Evolutionary conservation across 2,113 vertebrate species (phyloP).

Genomic region (Mirza zaza): DNA sequence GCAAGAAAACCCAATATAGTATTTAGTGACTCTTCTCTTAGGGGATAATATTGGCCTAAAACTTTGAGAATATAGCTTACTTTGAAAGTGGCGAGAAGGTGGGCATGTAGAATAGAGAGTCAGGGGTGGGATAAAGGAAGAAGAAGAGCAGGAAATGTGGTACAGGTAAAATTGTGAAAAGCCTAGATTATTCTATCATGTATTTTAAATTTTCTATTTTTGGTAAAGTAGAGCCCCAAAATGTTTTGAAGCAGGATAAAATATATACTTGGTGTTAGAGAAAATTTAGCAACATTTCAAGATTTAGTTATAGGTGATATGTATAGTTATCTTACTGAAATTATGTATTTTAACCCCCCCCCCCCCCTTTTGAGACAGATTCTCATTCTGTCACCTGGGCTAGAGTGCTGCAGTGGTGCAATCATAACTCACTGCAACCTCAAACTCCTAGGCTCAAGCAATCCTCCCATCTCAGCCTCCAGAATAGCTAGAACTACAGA

Average conservation of each 20-base stretch:
- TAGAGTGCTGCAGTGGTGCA: too few relatives aligned
- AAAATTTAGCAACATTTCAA: background rate
- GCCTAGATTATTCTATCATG: background rate
- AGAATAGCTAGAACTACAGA: too few relatives aligned
- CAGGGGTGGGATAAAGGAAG: background rate
- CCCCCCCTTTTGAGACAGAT: too few relatives aligned
- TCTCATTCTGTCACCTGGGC: too few relatives aligned
- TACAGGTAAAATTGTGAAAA: background rate
- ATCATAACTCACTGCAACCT: too few relatives aligned
- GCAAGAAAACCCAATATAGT: background rate
- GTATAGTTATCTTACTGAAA: background rate
- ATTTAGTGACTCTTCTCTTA: background rate
- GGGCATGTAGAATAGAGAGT: background rate
- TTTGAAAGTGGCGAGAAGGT: background rate
- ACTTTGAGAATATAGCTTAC: background rate
- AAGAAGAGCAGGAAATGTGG: background rate
- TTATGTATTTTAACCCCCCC: too few relatives aligned
- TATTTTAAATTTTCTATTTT: background rate
- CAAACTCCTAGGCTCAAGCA: too few relatives aligned
- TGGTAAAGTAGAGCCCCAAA: background rate
- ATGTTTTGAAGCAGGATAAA: slow-evolving; percentile 20
- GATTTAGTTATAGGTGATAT: background rate
- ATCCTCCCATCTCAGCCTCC: too few relatives aligned
- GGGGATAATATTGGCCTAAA: background rate
- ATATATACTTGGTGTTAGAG: background rate